Percentiles rank a stretch among this genome's conserved stretches.
phyloP scores from a whole-genome alignment of 2,797 vertebrate genomes.

The Dromococcyx pavoninus region DNA sequence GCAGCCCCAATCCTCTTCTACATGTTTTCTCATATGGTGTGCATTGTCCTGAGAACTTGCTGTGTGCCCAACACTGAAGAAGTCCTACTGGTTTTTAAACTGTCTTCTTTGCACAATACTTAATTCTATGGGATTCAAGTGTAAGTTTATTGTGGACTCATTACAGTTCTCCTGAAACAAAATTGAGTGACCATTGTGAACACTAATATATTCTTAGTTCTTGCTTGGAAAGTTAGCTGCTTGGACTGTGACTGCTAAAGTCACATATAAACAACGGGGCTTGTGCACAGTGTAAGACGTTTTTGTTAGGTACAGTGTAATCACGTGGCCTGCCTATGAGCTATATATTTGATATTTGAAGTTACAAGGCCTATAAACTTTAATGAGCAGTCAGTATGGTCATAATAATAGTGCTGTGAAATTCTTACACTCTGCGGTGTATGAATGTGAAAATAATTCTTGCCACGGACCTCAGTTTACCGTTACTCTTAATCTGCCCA shows the following conservation, averaged over 20 bases:
- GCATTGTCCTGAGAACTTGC: neutral
- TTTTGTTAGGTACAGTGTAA: neutral
- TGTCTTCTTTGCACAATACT: neutral
- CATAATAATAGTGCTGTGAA: neutral
- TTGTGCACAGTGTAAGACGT: neutral
- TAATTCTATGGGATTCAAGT: neutral
- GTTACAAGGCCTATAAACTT: neutral
- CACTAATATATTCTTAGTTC: neutral
- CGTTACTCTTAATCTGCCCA: neutral
- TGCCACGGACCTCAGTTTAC: neutral
- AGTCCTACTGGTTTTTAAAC: neutral
- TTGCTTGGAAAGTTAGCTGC: neutral
- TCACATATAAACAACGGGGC: neutral
- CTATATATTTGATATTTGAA: neutral
- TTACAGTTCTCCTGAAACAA: neutral
- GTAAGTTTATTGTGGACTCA: neutral
- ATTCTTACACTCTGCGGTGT: neutral
- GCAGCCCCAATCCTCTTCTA: neutral
- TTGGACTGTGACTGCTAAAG: rapidly evolving
- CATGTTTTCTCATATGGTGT: neutral
- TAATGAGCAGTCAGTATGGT: neutral
- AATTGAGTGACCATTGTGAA: neutral
- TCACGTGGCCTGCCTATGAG: neutral
- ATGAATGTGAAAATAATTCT: neutral
- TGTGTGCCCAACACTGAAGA: rapidly evolving